Evolutionary conservation across 2,888 invertebrate genomes (phyloP).

Genomic region (Lasioglossum morio): DNA sequence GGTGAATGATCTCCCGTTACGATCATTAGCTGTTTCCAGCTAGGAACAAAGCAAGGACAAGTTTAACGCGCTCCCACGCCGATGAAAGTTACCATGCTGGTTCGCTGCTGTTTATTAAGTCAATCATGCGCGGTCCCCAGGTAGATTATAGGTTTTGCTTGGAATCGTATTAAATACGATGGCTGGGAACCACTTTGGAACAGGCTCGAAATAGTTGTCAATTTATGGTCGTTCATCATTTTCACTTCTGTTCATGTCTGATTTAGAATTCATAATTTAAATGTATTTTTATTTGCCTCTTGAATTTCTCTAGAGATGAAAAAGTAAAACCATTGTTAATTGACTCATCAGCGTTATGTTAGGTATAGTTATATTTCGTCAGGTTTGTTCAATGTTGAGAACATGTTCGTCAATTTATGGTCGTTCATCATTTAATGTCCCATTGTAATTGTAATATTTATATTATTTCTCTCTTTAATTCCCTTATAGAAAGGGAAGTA

Average conservation of each 20-base stretch:
- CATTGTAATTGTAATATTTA: not conserved
- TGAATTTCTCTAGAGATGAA: not conserved
- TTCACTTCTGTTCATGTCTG: not conserved
- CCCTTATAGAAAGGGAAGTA: not conserved
- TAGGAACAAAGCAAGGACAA: constrained; percentile 78
- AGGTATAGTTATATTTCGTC: not conserved
- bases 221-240: not conserved
- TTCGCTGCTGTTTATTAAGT: constrained; percentile 20
- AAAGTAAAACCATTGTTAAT: not conserved
- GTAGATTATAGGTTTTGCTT: not conserved
- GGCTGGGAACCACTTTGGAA: not conserved
- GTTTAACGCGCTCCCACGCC: constrained; percentile 67
- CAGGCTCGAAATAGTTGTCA: not conserved
- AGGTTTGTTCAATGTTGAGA: too few relatives aligned
- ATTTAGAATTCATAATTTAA: not conserved
- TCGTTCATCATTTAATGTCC: not conserved
- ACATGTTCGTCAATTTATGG: not conserved
- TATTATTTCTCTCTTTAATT: not conserved
- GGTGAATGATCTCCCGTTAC: constrained; percentile 54
- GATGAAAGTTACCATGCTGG: constrained; percentile 56
- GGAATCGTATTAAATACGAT: not conserved
- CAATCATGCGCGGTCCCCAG: not conserved
- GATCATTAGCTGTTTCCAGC: constrained; percentile 46
- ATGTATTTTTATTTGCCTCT: not conserved
- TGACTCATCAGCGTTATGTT: not conserved